phyloP scores from a whole-genome alignment of 1,140 invertebrate genomes.

The Grapholita molesta region DNA sequence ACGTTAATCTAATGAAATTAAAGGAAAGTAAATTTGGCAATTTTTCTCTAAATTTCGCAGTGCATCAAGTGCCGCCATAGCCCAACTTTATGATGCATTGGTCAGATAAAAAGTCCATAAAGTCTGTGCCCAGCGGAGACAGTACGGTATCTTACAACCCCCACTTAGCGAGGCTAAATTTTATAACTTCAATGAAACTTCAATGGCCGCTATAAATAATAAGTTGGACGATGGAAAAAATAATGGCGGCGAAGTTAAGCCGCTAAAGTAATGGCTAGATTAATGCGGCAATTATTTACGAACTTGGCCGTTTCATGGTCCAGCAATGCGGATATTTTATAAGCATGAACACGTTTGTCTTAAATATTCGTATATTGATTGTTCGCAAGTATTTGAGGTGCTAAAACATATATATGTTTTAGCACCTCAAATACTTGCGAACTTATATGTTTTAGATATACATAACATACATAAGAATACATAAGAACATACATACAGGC shows the following conservation, averaged over 20 bases:
- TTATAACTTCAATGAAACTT: not conserved
- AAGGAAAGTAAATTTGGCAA: too few species aligned
- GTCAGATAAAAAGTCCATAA: not conserved
- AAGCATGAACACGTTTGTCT: too few species aligned
- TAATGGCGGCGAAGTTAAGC: not conserved
- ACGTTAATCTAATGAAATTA: too few species aligned
- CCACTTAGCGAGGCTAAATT: not conserved
- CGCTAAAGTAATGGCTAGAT: conserved; percentile 1
- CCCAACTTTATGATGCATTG: not conserved
- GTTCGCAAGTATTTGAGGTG: too few species aligned
- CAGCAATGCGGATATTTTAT: not conserved
- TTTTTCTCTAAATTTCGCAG: not conserved
- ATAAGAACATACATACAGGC: too few species aligned
- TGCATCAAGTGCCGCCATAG: not conserved
- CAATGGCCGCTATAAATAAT: not conserved
- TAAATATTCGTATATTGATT: too few species aligned
- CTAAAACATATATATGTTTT: too few species aligned
- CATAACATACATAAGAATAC: too few species aligned
- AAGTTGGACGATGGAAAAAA: not conserved
- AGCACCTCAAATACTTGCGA: too few species aligned
- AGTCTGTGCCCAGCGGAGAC: not conserved
- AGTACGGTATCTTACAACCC: not conserved
- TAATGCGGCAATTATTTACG: not conserved
- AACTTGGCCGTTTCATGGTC: not conserved
- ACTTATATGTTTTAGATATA: too few species aligned